These are phyloP conservation scores for Cephus pulcher DNA, from an alignment of 2,888 invertebrate genomes.

Conservation along the genomic window DNA sequence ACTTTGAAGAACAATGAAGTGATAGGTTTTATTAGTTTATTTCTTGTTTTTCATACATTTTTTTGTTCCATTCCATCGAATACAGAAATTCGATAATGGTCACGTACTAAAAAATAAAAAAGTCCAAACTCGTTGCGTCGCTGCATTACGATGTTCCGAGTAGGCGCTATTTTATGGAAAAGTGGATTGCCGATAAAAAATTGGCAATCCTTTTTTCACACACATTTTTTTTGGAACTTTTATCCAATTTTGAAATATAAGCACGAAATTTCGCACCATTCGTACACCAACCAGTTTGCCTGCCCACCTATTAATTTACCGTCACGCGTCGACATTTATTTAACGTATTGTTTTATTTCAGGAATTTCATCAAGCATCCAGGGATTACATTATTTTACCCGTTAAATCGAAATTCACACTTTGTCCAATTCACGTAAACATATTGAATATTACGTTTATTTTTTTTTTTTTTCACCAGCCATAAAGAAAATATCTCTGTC, in stretches of 20 bases:
- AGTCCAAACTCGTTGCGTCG: background rate
- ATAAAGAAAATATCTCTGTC: background rate
- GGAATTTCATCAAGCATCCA: slow-evolving; percentile 41
- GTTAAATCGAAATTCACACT: background rate
- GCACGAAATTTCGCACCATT: background rate
- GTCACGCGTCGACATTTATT: slow-evolving; percentile 44
- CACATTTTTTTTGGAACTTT: background rate
- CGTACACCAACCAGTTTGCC: background rate
- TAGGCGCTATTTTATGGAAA: background rate
- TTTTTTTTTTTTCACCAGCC: no score
- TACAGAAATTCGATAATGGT: background rate
- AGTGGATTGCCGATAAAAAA: background rate
- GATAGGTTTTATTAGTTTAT: background rate
- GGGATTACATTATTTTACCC: slow-evolving; percentile 1
- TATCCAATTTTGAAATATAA: background rate
- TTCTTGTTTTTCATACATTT: background rate
- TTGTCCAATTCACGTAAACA: background rate
- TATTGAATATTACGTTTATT: no score
- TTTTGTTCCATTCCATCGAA: background rate
- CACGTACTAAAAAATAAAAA: background rate
- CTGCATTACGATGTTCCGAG: background rate
- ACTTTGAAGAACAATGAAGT: background rate
- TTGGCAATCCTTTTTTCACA: background rate
- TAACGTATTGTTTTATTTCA: slow-evolving; percentile 39
- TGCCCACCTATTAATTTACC: slow-evolving; percentile 39